Percentiles rank a stretch among this genome's conserved stretches.
These are phyloP conservation scores for Rhinella marina DNA, from an alignment of 2,797 vertebrate genomes.

Conservation along the genomic window DNA sequence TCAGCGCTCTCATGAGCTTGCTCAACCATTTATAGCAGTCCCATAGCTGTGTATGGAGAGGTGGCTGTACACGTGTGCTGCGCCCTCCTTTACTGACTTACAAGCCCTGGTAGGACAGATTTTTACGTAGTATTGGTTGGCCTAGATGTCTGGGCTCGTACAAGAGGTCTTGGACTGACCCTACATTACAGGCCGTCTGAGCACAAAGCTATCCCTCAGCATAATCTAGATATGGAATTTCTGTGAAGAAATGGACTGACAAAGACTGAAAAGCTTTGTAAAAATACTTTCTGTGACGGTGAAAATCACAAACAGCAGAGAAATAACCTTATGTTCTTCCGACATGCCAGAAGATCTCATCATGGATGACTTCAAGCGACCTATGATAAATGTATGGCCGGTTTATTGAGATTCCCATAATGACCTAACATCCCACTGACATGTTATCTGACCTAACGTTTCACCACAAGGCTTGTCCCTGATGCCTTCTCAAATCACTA, in stretches of 20 bases:
- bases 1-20: no score
- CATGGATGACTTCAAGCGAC: conserved; percentile 1
- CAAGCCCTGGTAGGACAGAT: no score
- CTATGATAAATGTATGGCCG: background rate
- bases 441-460: background rate
- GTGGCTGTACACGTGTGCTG: no score
- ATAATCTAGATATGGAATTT: background rate
- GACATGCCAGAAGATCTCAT: conserved; percentile 1
- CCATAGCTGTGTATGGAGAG: no score
- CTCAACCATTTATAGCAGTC: no score
- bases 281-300: background rate
- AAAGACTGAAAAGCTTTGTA: background rate
- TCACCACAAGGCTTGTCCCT: background rate
- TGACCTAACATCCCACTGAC: background rate
- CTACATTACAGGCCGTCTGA: no score
- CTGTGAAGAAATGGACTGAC: background rate
- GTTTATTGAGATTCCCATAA: background rate
- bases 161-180: no score
- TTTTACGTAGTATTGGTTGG: no score
- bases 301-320: background rate
- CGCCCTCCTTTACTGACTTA: no score
- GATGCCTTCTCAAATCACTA: background rate
- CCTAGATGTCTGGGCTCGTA: no score
- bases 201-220: background rate
- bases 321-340: conserved; percentile 3